Percentiles rank a stretch among this genome's conserved stretches.
phyloP scores from a whole-genome alignment of 2,113 vertebrate species.

The Phaethornis superciliosus region DNA sequence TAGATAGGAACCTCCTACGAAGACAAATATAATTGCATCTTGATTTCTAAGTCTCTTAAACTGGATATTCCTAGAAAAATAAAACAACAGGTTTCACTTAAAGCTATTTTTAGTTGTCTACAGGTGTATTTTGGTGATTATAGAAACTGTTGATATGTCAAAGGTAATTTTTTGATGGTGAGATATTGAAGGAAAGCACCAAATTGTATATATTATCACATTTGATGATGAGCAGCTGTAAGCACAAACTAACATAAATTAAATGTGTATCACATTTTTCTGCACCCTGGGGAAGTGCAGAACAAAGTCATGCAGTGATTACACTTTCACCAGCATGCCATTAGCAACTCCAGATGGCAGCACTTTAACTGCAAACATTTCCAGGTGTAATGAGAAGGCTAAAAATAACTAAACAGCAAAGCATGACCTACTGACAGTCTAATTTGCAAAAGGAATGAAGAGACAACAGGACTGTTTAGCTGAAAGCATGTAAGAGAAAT shows the following conservation, averaged over 20 bases:
- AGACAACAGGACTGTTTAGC: slow-evolving; percentile 6
- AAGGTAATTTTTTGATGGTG: slow-evolving; percentile 51
- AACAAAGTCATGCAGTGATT: slow-evolving; percentile 60
- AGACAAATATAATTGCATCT: slow-evolving; percentile 4
- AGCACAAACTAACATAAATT: slow-evolving; percentile 69
- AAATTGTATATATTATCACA: slow-evolving; percentile 61
- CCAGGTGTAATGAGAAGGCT: slow-evolving; percentile 63
- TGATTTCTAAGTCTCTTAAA: slow-evolving; percentile 28
- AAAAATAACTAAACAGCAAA: slow-evolving; percentile 58
- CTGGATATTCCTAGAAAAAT: slow-evolving; percentile 40
- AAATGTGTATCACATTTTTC: slow-evolving; percentile 62
- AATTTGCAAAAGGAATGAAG: slow-evolving; percentile 48
- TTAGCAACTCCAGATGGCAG: slow-evolving; percentile 75
- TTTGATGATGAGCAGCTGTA: slow-evolving; percentile 60
- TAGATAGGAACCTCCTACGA: not conserved
- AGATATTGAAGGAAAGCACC: slow-evolving; percentile 13
- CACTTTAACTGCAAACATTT: slow-evolving; percentile 60
- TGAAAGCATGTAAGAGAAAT: not conserved
- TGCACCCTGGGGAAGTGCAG: slow-evolving; percentile 47
- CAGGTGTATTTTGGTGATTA: slow-evolving; percentile 42
- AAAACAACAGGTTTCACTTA: slow-evolving; percentile 21
- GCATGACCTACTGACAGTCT: slow-evolving; percentile 44
- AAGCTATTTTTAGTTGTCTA: slow-evolving; percentile 29
- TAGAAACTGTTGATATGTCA: slow-evolving; percentile 35
- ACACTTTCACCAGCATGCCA: slow-evolving; percentile 62